These are phyloP conservation scores for Pemphredon lugubris DNA, from an alignment of 2,888 invertebrate species.

Conservation along the genomic window DNA sequence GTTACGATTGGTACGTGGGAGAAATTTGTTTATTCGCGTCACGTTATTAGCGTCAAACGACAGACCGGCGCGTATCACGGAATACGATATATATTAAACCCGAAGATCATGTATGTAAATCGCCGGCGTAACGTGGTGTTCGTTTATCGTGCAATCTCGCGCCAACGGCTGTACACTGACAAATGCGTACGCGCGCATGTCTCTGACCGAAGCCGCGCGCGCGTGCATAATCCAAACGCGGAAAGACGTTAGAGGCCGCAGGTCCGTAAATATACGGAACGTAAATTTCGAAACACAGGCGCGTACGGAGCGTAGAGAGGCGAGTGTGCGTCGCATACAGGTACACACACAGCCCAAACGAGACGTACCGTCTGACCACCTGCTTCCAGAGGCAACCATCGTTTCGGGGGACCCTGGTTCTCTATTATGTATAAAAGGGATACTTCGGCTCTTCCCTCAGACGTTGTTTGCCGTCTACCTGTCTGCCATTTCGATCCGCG, in stretches of 20 bases:
- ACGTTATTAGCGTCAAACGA: too few relatives aligned
- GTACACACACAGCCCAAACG: constrained; percentile 11
- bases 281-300: constrained; percentile 33
- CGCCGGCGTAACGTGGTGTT: too few relatives aligned
- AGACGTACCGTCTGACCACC: constrained; percentile 37
- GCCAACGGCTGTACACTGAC: too few relatives aligned
- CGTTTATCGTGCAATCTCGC: too few relatives aligned
- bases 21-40: too few relatives aligned
- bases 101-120: too few relatives aligned
- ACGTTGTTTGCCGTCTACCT: constrained; percentile 72
- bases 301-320: neutral
- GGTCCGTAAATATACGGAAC: constrained; percentile 18
- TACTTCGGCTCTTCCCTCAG: constrained; percentile 66
- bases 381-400: constrained; percentile 50
- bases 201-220: too few relatives aligned
- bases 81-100: too few relatives aligned
- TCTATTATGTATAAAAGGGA: constrained; percentile 72
- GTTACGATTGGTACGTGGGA: too few relatives aligned
- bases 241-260: neutral
- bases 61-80: too few relatives aligned
- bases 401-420: constrained; percentile 59
- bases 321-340: neutral
- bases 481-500: constrained; percentile 62
- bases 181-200: too few relatives aligned
- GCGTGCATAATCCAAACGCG: neutral